Evolutionary conservation across 2,113 vertebrate genomes (phyloP).

Genomic region (Empidonax traillii): DNA sequence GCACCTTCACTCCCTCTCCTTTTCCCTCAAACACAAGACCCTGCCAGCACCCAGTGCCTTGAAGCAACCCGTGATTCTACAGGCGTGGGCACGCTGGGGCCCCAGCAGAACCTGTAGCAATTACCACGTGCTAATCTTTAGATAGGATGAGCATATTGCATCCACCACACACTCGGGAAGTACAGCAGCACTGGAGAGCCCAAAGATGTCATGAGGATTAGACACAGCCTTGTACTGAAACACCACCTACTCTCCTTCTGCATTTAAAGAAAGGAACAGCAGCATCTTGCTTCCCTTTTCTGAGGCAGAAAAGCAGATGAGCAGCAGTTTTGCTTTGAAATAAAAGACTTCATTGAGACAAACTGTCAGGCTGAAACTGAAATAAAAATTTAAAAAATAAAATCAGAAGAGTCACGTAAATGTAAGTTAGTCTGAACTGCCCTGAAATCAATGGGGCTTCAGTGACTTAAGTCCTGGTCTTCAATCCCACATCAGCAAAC

Average conservation of each 20-base stretch:
- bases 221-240: neutral
- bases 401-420: neutral
- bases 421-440: neutral
- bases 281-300: slow-evolving; percentile 19
- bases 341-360: slow-evolving; percentile 16
- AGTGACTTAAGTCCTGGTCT: neutral
- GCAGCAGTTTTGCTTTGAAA: slow-evolving; percentile 14
- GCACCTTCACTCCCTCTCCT: neutral
- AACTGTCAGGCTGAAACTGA: neutral
- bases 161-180: neutral
- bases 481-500: neutral
- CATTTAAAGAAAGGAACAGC: neutral
- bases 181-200: neutral
- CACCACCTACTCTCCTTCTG: neutral
- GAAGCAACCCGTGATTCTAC: rapidly evolving
- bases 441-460: neutral
- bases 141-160: neutral
- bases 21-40: neutral
- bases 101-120: neutral
- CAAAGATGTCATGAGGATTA: neutral
- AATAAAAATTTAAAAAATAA: rapidly evolving
- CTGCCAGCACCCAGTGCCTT: neutral
- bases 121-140: rapidly evolving
- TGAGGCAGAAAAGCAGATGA: slow-evolving; percentile 22
- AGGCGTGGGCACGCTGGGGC: rapidly evolving